phyloP scores from a whole-genome alignment of 2,888 invertebrate genomes.

The Ditula angustiorana region DNA sequence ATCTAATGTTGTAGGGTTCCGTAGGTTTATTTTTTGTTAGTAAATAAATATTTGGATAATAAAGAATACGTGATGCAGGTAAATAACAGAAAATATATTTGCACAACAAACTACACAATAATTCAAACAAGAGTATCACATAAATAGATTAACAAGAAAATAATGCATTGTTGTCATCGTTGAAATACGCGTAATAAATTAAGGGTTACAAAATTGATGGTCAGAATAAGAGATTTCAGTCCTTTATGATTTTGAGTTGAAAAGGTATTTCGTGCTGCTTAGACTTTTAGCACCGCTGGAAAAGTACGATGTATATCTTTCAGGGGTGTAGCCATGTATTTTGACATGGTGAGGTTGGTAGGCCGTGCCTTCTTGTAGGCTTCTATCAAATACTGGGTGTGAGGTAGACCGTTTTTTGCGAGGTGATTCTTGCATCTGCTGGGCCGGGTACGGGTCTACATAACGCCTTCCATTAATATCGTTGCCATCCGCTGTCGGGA shows the following conservation, averaged over 20 bases:
- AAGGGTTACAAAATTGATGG: neutral
- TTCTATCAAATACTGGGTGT: constrained; percentile 64
- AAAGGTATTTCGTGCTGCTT: constrained; percentile 41
- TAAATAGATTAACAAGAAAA: neutral
- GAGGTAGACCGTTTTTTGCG: constrained; percentile 74
- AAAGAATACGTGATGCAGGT: neutral
- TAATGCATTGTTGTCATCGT: constrained; percentile 15
- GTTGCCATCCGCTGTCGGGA: constrained; percentile 81
- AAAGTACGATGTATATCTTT: constrained; percentile 77
- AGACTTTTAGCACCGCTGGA: constrained; percentile 58
- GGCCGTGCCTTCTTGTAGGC: constrained; percentile 52
- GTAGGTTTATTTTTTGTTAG: neutral
- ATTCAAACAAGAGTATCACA: constrained; percentile 11
- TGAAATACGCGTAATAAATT: constrained; percentile 3
- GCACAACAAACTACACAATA: neutral
- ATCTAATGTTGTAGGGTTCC: too few relatives aligned
- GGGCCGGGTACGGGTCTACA: constrained; percentile 79
- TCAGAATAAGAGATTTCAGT: neutral
- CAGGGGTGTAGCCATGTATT: constrained; percentile 70
- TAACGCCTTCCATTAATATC: constrained; percentile 76
- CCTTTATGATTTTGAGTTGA: constrained; percentile 10
- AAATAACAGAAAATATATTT: constrained; percentile 12
- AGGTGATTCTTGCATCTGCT: constrained; percentile 78
- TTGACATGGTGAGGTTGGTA: constrained; percentile 63
- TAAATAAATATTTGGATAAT: neutral